Percentiles rank a stretch among this genome's conserved stretches.
Conservation (phyloP, 2,888 invertebrate genomes). For the Salticus scenicus region DNA sequence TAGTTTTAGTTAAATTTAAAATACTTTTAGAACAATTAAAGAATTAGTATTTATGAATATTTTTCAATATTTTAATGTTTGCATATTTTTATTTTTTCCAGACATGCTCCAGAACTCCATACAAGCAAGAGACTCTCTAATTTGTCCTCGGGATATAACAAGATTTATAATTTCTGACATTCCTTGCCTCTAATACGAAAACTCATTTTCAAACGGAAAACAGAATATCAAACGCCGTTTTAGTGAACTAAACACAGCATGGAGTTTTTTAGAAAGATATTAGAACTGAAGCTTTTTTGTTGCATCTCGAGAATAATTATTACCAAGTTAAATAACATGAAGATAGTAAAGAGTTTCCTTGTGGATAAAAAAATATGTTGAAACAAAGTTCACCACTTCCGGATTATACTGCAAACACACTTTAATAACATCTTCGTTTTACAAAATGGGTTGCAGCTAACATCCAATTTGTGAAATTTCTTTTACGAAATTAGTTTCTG, state of each 20-base stretch:
- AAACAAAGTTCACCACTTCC: background rate
- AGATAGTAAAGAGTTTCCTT: background rate
- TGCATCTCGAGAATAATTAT: background rate
- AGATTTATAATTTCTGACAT: too few relatives aligned
- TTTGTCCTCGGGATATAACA: background rate
- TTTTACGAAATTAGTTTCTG: too few relatives aligned
- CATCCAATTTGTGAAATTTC: background rate
- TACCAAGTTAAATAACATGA: background rate
- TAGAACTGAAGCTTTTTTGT: background rate
- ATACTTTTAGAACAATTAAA: too few relatives aligned
- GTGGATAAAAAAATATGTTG: background rate
- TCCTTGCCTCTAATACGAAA: background rate
- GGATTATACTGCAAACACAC: background rate
- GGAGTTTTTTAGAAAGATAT: conserved; percentile 2
- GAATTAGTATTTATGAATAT: too few relatives aligned
- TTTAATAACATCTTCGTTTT: background rate
- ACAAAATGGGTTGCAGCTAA: background rate
- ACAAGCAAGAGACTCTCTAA: background rate
- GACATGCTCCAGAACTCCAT: background rate
- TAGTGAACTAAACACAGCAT: background rate
- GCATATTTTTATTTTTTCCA: background rate
- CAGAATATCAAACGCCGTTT: background rate
- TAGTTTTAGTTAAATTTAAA: too few relatives aligned
- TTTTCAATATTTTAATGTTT: too few relatives aligned
- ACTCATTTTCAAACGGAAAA: background rate